Evolutionary conservation across 2,888 invertebrate species (phyloP).

Genomic region (Rhagophthalmus giganteus): DNA sequence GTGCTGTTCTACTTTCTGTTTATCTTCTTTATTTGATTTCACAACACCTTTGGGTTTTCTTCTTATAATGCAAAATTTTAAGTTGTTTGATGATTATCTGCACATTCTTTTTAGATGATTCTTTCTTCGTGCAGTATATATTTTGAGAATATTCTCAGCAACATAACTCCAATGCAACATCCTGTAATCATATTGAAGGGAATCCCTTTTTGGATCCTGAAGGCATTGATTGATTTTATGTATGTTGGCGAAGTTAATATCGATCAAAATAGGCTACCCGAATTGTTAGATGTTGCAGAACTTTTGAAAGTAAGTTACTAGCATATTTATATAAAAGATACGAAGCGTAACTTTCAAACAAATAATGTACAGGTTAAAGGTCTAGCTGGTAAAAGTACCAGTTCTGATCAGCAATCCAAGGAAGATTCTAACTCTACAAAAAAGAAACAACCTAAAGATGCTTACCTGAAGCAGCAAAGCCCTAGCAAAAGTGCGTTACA

Average conservation of each 20-base stretch:
- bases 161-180: conserved; percentile 55
- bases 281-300: conserved; percentile 57
- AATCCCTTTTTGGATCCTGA: conserved; percentile 58
- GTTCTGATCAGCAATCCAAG: not conserved
- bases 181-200: conserved; percentile 58
- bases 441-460: conserved; percentile 16
- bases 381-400: conserved; percentile 23
- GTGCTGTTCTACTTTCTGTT: too few species aligned
- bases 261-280: conserved; percentile 55
- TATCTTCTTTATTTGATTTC: too few species aligned
- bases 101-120: conserved; percentile 55
- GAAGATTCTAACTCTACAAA: not conserved
- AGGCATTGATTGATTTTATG: conserved; percentile 59
- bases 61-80: conserved; percentile 4
- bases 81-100: too few species aligned
- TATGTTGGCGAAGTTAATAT: conserved; percentile 60
- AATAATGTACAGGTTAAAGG: conserved; percentile 36
- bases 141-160: conserved; percentile 56
- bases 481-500: not conserved
- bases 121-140: conserved; percentile 59
- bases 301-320: conserved; percentile 53
- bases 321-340: too few species aligned
- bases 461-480: conserved; percentile 4
- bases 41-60: too few species aligned
- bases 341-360: too few species aligned